Conservation (phyloP, 2,888 invertebrate genomes). For the Phaonia tiefii region DNA sequence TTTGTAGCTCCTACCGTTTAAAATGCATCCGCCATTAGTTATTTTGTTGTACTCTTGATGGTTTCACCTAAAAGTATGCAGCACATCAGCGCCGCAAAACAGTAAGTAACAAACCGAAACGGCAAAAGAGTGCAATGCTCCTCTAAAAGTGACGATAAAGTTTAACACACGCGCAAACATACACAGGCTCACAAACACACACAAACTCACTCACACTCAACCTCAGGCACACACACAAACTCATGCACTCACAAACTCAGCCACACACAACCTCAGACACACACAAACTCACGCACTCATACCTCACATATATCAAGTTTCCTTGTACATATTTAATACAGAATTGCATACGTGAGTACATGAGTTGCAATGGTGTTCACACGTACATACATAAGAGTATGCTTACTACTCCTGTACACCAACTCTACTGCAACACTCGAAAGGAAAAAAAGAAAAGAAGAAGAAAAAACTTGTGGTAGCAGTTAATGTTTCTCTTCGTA, state of each 20-base stretch:
- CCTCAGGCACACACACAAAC: background rate
- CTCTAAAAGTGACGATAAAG: constrained; percentile 30
- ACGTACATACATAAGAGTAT: background rate
- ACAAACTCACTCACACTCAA: constrained; percentile 1
- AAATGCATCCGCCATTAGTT: no score
- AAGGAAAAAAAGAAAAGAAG: no score
- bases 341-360: no score
- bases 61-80: constrained; percentile 4
- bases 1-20: background rate
- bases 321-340: no score
- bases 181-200: constrained; percentile 10
- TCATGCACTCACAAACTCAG: background rate
- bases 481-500: constrained; percentile 19
- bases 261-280: background rate
- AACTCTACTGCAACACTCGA: background rate
- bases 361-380: no score
- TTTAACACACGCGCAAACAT: constrained; percentile 30
- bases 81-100: constrained; percentile 23
- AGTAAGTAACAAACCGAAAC: constrained; percentile 31
- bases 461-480: constrained; percentile 5
- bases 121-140: constrained; percentile 58
- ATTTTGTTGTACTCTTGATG: background rate
- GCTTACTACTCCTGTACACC: background rate
- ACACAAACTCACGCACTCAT: background rate
- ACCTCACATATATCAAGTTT: no score